phyloP scores from a whole-genome alignment of 2,113 vertebrate species.

The Camarhynchus parvulus region DNA sequence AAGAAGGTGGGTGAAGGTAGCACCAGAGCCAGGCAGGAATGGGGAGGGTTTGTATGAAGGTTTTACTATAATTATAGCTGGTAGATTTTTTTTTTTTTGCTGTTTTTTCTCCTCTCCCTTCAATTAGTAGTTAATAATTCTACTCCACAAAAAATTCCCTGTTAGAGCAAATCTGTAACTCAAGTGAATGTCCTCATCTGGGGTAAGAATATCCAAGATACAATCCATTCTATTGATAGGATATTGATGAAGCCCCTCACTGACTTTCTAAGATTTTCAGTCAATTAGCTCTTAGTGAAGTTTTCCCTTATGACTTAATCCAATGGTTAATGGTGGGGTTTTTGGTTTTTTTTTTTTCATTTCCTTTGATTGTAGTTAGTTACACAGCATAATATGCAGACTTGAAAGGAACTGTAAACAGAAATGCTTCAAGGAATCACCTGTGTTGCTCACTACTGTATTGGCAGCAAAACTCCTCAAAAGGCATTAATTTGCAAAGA shows the following conservation, averaged over 20 bases:
- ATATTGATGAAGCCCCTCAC: not conserved
- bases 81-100: not conserved
- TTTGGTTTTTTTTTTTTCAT: not conserved
- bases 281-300: not conserved
- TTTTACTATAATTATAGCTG: not conserved
- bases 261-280: not conserved
- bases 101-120: accelerated
- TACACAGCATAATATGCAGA: not conserved
- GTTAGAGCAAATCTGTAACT: not conserved
- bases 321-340: not conserved
- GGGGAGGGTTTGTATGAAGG: not conserved
- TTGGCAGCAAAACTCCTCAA: not conserved
- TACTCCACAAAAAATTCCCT: not conserved
- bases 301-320: not conserved
- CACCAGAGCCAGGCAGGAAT: not conserved
- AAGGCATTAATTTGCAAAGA: not conserved
- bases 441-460: not conserved
- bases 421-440: not conserved
- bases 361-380: not conserved
- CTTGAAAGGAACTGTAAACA: not conserved
- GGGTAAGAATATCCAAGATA: not conserved
- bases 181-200: not conserved
- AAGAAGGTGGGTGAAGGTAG: not conserved
- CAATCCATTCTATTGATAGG: not conserved
- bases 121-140: not conserved